A percentile compares a stretch with the other conserved stretches of the same genome.
These are phyloP conservation scores for Anniella stebbinsi DNA, from an alignment of 2,797 vertebrate species.

Conservation along the genomic window DNA sequence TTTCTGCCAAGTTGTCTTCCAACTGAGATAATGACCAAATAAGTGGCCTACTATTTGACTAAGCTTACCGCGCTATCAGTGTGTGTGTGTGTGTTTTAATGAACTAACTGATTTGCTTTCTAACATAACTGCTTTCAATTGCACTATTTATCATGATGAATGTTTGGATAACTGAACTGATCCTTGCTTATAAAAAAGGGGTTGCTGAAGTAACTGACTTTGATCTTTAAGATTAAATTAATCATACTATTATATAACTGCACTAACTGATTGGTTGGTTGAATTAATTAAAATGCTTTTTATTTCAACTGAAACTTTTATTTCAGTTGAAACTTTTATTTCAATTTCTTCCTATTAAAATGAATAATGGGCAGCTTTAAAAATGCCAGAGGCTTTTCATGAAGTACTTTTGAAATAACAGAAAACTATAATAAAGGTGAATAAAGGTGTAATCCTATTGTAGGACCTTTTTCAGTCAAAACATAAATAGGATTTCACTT, in stretches of 20 bases:
- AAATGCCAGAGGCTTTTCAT: too few species aligned
- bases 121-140: neutral
- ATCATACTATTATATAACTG: neutral
- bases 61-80: neutral
- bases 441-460: too few species aligned
- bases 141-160: neutral
- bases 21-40: neutral
- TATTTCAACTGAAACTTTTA: too few species aligned
- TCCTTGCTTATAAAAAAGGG: neutral
- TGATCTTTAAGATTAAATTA: neutral
- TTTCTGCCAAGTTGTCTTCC: neutral
- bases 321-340: too few species aligned
- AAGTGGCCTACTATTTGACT: neutral
- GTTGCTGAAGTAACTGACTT: neutral
- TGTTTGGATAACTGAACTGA: neutral
- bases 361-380: too few species aligned
- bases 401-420: too few species aligned
- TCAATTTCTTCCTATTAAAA: too few species aligned
- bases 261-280: too few species aligned
- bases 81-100: neutral
- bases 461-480: too few species aligned
- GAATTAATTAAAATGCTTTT: too few species aligned
- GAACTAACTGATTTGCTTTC: neutral
- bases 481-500: too few species aligned
- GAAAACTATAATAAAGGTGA: too few species aligned